Conservation (phyloP, 2,888 invertebrate genomes). For the Andrena bucephala region DNA sequence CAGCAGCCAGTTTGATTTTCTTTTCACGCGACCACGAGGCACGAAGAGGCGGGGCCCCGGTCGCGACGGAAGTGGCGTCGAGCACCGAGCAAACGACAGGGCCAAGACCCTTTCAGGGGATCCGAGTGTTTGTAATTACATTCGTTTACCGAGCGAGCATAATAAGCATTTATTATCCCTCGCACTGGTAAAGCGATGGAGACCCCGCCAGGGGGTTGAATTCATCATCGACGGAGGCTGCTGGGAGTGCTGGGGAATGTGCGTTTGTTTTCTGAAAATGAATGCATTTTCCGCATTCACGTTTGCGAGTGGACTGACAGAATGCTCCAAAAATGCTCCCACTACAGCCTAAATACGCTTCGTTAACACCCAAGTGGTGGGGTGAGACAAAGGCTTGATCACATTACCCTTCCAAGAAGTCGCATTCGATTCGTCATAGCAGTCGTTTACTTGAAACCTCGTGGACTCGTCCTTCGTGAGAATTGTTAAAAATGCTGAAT, state of each 20-base stretch:
- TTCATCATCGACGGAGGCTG: neutral
- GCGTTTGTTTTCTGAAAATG: neutral
- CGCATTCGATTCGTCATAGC: neutral
- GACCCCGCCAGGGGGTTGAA: neutral
- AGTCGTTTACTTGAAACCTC: neutral
- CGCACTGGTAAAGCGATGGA: neutral
- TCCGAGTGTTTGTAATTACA: slow-evolving; percentile 50
- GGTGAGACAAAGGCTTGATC: neutral
- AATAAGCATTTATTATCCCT: slow-evolving; percentile 52
- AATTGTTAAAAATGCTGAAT: neutral
- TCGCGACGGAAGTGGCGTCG: slow-evolving; percentile 47
- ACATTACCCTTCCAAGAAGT: neutral
- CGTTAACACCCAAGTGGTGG: neutral
- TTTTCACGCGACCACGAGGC: slow-evolving; percentile 59
- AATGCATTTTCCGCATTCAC: neutral
- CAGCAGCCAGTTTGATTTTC: slow-evolving; percentile 63
- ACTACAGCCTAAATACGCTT: neutral
- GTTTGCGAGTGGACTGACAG: neutral
- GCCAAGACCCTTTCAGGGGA: slow-evolving; percentile 45
- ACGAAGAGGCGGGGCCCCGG: slow-evolving; percentile 1
- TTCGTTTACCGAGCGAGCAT: slow-evolving; percentile 34
- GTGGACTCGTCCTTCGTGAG: neutral
- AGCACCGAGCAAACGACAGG: slow-evolving; percentile 50
- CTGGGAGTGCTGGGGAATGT: neutral
- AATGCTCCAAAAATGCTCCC: neutral